A percentile compares a stretch with the other conserved stretches of the same genome.
These are phyloP conservation scores for Triplophysa siluroides DNA, from an alignment of 2,113 vertebrate genomes.

Conservation along the genomic window DNA sequence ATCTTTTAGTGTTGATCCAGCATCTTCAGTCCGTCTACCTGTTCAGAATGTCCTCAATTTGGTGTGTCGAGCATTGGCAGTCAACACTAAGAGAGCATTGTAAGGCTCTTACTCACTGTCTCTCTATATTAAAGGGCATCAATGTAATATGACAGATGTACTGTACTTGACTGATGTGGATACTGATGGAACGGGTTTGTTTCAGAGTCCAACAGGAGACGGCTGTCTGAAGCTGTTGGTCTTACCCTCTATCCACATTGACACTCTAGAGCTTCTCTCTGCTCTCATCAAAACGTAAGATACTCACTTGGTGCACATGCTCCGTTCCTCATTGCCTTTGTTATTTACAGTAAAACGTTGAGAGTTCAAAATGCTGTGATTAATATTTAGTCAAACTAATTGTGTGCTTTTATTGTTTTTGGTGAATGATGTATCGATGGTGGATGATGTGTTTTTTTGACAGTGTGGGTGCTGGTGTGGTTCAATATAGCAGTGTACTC, in stretches of 20 bases:
- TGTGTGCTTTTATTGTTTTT: background rate
- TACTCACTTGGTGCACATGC: background rate
- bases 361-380: too few relatives aligned
- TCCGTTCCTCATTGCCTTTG: too few relatives aligned
- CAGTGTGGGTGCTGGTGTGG: constrained; percentile 77
- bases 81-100: constrained; percentile 82
- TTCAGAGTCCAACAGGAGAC: constrained; percentile 81
- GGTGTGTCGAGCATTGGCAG: constrained; percentile 80
- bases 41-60: constrained; percentile 82
- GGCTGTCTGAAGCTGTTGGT: constrained; percentile 81
- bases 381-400: background rate
- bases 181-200: constrained; percentile 3
- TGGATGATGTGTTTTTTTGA: constrained; percentile 4
- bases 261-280: constrained; percentile 79
- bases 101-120: constrained; percentile 60
- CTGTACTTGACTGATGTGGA: background rate
- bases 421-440: background rate
- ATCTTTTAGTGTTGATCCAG: constrained; percentile 76
- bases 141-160: background rate
- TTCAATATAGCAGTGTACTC: constrained; percentile 78
- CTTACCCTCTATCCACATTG: constrained; percentile 79
- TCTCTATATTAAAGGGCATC: background rate
- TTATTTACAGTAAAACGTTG: too few relatives aligned
- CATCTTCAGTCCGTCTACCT: constrained; percentile 80
- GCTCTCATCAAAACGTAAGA: constrained; percentile 83